phyloP scores from a whole-genome alignment of 2,888 invertebrate genomes.

The Osmoderma eremita region DNA sequence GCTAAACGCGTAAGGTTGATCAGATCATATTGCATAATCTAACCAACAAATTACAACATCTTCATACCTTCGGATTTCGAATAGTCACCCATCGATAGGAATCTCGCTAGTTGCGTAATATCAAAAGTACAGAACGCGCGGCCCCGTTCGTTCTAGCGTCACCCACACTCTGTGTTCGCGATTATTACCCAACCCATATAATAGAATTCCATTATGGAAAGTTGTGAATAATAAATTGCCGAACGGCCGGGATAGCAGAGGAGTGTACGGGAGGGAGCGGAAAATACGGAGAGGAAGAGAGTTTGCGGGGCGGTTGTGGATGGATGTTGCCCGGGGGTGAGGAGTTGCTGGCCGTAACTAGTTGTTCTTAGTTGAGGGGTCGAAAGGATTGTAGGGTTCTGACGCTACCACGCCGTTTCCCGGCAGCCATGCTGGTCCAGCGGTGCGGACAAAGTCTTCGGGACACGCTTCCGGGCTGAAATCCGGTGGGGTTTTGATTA shows the following conservation, averaged over 20 bases:
- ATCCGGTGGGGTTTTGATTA: constrained; percentile 57
- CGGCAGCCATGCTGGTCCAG: constrained; percentile 69
- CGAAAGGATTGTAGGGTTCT: constrained; percentile 46
- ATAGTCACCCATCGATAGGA: too few species aligned
- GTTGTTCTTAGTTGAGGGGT: constrained; percentile 34
- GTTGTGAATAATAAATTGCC: constrained; percentile 62
- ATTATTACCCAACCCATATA: constrained; percentile 42
- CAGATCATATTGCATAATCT: too few species aligned
- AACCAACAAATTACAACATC: too few species aligned
- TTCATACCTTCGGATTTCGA: too few species aligned
- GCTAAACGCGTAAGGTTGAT: too few species aligned
- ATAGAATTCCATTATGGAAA: constrained; percentile 60
- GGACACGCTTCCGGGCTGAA: constrained; percentile 52
- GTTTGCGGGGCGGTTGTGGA: constrained; percentile 20
- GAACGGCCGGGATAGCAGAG: constrained; percentile 33
- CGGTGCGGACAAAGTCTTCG: constrained; percentile 63
- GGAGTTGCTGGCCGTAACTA: constrained; percentile 41
- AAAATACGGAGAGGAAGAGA: constrained; percentile 25
- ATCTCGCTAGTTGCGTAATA: not conserved
- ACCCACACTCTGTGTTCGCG: constrained; percentile 19
- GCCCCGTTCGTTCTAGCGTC: too few species aligned
- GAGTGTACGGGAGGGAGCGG: constrained; percentile 43
- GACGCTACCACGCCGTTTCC: too few species aligned
- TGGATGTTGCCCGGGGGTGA: constrained; percentile 22
- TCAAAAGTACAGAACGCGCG: constrained; percentile 12